Evolutionary conservation across 2,797 vertebrate species (phyloP), one percentile per base, ranked within the genome.

Genomic region (Taenioides sp.): DNA sequence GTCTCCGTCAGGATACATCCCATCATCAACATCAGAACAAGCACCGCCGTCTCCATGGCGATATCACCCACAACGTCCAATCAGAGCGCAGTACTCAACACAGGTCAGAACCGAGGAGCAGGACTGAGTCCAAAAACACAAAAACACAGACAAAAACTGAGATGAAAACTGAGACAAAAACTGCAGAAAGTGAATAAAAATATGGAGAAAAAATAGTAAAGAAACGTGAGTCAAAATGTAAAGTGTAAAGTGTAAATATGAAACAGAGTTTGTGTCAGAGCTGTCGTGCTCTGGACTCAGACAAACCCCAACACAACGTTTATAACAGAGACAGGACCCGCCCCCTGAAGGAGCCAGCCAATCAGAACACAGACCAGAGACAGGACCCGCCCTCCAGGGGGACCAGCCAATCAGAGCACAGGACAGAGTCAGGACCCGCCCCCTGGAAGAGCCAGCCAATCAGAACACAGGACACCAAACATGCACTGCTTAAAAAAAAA

Each of bases 21-120:
- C 62, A 25, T 64, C n/a, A 64, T 22, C 12, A 64, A 47, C 62
- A 64, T 6, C 40, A 64, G 62, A 64, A 43, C 62, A 12, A 47
- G 11, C 20, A 14, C 22, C 37, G 12, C 34, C 11, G 62, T 64
- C 40, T n/a, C 37, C 62, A 64, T 64, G 62, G 22, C 5, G 22
- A 64, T 9, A 17, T 2, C 20, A 12, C 20, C 20, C 7, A 9
- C 12, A 34, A 2, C 28, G 25, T 27, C 37, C 62, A 64, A 64
- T 64, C n/a, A 43, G 5, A 64, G 40, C 14, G 37, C n/a, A 7
- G 34, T 37, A 43, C 14, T 34, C 57, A 5, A 1, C 54, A 4
- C 14, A 11, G 23, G 27, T 2, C 27, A 57, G n/a, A 34, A 34
- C 31, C 31, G 31, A 28, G 16, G 22, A 57, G 12, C 4, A 57